Percentiles rank a stretch among this genome's conserved stretches.
Evolutionary conservation across 2,797 vertebrate species (phyloP).

Genomic region (Pogonophryne albipinna): DNA sequence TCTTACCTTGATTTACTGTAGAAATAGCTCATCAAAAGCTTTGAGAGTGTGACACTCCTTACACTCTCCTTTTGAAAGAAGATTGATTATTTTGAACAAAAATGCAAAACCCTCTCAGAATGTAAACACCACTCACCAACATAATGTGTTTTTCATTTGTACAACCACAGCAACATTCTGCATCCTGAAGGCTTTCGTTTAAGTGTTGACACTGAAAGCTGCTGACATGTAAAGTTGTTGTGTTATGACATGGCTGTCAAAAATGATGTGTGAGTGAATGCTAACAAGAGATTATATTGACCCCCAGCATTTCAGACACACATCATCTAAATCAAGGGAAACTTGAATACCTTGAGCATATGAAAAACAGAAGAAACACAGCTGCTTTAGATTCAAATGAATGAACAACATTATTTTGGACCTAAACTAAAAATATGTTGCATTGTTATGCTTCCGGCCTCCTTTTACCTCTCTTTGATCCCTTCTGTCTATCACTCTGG

Average conservation of each 20-base stretch:
- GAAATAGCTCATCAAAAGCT: constrained; percentile 87
- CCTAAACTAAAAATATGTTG: neutral
- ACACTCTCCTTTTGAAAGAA: constrained; percentile 85
- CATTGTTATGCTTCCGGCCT: neutral
- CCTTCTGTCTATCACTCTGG: neutral
- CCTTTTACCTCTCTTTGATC: constrained; percentile 3
- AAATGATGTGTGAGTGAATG: constrained; percentile 32
- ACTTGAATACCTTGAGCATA: constrained; percentile 37
- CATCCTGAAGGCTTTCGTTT: neutral
- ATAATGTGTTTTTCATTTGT: neutral
- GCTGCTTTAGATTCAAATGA: constrained; percentile 13
- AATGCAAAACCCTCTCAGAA: neutral
- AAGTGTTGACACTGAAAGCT: constrained; percentile 22
- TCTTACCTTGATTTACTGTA: constrained; percentile 91
- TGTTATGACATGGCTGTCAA: constrained; percentile 52
- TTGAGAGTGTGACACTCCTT: constrained; percentile 90
- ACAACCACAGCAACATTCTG: neutral
- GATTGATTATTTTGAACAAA: neutral
- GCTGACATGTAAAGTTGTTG: constrained; percentile 36
- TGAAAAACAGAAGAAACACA: constrained; percentile 10
- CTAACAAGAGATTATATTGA: constrained; percentile 32
- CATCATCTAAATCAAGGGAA: constrained; percentile 40
- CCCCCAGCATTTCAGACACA: constrained; percentile 21
- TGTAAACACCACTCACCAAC: neutral
- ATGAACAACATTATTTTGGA: constrained; percentile 17